Evolutionary conservation across 2,888 invertebrate genomes (phyloP), one percentile per base, ranked within the genome.

Genomic region (Drosophila atroscutellata): DNA sequence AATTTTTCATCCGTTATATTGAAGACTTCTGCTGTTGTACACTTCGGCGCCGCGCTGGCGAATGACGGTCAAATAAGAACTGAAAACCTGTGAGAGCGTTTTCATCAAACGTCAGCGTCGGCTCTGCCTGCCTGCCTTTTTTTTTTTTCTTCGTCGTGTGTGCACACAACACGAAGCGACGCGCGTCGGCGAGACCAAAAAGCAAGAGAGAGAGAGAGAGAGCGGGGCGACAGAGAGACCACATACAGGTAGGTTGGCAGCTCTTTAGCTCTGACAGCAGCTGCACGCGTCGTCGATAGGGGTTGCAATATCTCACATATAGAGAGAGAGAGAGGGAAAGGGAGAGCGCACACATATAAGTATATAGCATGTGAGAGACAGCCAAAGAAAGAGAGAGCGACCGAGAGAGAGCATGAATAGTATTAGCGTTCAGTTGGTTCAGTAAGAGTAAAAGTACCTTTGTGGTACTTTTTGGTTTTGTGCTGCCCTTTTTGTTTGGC

Each of bases 1-100:
- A 51, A 71, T 77, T 73, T 73, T 80, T 80, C 64, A 75, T 75
- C 75, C 81, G 81, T 76, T 72, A 66, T 78, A 76, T 72, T 80
- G 72, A 77, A 77, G 86, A 85, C 80, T 82, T 73, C 74, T 85
- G 80, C 86, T 84, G 75, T 84, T 82, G 86, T 82, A 80, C 82
- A 82, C 85, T 80, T 85, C 87, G 87, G 80, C 84, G 84, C 82
- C 87, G 86, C 81, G 81, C 83, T 86, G 85, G 89, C 85, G 85
- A 86, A 83, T 86, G 86, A 86, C 77, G 77, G 86, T 76, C 81
- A 81, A 89, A 89, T 89, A 89, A 86, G 89, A 87, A 86, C 84
- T 84, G 87, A 83, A 83, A 86, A 89, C 80, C 81, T 83, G 83
- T 60, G 89, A 84, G 82, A 78, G 78, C 77, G 80, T 65, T 61